phyloP scores from a whole-genome alignment of 2,888 invertebrate genomes.

The Diabrotica balteata region DNA sequence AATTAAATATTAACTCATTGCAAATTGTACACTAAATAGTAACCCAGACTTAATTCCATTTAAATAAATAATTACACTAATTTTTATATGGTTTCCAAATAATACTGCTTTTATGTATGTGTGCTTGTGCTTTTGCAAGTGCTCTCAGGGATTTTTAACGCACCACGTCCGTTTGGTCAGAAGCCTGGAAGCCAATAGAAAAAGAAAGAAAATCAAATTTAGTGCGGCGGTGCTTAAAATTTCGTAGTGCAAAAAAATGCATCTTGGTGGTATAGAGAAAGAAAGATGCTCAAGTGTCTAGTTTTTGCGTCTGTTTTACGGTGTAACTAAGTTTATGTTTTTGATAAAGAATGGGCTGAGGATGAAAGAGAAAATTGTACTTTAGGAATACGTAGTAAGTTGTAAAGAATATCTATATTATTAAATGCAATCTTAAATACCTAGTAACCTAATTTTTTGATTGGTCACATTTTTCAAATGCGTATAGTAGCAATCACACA shows the following conservation, averaged over 20 bases:
- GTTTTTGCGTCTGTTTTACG: not conserved
- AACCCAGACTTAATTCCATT: no score
- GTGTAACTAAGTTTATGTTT: not conserved
- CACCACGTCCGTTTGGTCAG: constrained; percentile 26
- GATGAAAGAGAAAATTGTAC: not conserved
- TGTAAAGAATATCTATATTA: not conserved
- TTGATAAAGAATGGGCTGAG: constrained; percentile 2
- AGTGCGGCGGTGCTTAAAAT: constrained; percentile 2
- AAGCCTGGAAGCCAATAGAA: constrained; percentile 26
- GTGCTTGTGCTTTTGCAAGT: constrained; percentile 18
- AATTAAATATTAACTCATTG: no score
- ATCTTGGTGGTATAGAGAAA: constrained; percentile 4
- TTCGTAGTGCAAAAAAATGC: constrained; percentile 11
- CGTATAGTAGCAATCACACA: no score
- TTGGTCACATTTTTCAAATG: no score
- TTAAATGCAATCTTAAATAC: no score
- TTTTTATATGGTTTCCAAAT: constrained; percentile 5
- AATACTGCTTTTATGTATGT: not conserved
- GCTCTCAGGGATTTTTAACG: constrained; percentile 14
- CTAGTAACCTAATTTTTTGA: no score
- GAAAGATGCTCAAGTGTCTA: not conserved
- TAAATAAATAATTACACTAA: no score
- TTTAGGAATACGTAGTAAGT: not conserved
- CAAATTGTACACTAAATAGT: no score
- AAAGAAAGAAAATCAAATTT: constrained; percentile 9